Conservation (phyloP, 2,797 vertebrate genomes). For the Leuciscus waleckii region DNA sequence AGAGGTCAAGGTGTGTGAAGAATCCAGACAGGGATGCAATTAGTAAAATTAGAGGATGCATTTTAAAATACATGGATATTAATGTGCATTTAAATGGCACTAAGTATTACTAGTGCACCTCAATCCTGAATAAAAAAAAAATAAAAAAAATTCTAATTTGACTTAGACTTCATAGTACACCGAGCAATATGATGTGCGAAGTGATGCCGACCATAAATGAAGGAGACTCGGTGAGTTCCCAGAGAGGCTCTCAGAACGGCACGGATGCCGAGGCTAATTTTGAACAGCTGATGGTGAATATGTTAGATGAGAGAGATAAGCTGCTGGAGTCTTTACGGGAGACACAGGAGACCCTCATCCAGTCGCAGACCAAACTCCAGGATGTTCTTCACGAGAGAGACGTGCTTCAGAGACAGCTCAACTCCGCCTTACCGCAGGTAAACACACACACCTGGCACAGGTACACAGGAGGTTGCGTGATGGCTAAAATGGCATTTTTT, state of each 20-base stretch:
- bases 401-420: conserved; percentile 94
- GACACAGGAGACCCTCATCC: conserved; percentile 91
- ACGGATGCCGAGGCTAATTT: conserved; percentile 93
- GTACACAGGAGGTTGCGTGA: neutral
- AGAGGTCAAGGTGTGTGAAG: conserved; percentile 55
- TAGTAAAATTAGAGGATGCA: conserved; percentile 24
- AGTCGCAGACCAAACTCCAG: conserved; percentile 91
- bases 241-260: conserved; percentile 82
- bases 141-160: neutral
- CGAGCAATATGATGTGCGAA: conserved; percentile 92
- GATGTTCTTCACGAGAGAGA: conserved; percentile 92
- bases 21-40: conserved; percentile 29
- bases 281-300: conserved; percentile 98
- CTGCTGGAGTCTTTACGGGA: conserved; percentile 94
- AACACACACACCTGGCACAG: conserved; percentile 56
- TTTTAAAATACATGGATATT: conserved; percentile 18
- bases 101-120: conserved; percentile 14
- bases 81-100: conserved; percentile 23
- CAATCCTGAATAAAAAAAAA: neutral
- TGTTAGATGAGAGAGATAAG: conserved; percentile 97
- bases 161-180: conserved; percentile 26
- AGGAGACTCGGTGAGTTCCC: conserved; percentile 90
- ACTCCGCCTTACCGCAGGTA: conserved; percentile 94
- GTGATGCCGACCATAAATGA: conserved; percentile 98
- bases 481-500: neutral